Conservation (phyloP, 2,797 vertebrate genomes). For the Smutsia temminckii region DNA sequence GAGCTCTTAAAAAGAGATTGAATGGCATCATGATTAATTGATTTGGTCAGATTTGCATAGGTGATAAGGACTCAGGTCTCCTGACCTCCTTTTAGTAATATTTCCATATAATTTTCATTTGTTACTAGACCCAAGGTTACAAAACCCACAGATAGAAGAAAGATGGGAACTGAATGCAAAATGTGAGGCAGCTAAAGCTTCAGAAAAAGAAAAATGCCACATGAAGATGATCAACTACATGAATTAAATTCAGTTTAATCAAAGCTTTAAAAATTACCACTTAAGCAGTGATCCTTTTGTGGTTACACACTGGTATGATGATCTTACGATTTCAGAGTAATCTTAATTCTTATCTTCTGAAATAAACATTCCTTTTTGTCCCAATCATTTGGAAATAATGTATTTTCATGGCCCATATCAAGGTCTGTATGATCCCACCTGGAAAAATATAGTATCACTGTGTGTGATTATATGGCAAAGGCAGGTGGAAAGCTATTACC, state of each 20-base stretch:
- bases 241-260: background rate
- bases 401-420: background rate
- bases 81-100: background rate
- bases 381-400: background rate
- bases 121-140: conserved; percentile 16
- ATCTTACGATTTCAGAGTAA: background rate
- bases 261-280: background rate
- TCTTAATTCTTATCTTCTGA: background rate
- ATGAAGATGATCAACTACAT: background rate
- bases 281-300: background rate
- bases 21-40: background rate
- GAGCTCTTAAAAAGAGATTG: conserved; percentile 28
- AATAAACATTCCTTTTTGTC: background rate
- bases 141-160: background rate
- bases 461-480: background rate
- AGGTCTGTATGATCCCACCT: background rate
- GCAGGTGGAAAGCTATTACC: background rate
- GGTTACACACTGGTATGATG: background rate
- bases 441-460: background rate
- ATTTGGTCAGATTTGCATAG: conserved; percentile 29
- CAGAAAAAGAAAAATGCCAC: background rate
- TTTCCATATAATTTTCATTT: conserved; percentile 11
- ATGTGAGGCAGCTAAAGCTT: background rate
- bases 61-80: background rate
- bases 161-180: background rate